Evolutionary conservation across 2,888 invertebrate genomes (phyloP).

Genomic region (Stegana nigrithorax): DNA sequence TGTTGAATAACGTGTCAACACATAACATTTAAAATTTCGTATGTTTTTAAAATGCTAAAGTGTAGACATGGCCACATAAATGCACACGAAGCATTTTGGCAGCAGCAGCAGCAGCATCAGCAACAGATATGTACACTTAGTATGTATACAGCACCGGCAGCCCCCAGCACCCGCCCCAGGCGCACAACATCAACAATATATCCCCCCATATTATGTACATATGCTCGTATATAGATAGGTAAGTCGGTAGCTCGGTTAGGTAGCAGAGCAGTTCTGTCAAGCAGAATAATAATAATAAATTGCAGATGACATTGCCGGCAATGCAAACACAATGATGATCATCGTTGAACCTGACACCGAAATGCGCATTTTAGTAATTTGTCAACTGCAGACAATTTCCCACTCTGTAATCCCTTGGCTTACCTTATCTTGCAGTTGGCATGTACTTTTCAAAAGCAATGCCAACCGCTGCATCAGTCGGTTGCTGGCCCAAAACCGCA

Average conservation of each 20-base stretch:
- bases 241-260: too few species aligned
- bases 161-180: background rate
- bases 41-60: too few species aligned
- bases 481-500: too few species aligned
- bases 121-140: background rate
- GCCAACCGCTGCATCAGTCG: too few species aligned
- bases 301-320: background rate
- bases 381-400: conserved; percentile 28
- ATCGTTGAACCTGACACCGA: conserved; percentile 9
- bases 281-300: background rate
- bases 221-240: too few species aligned
- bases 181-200: too few species aligned
- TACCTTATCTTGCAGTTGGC: too few species aligned
- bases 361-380: conserved; percentile 33
- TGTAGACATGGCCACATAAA: background rate
- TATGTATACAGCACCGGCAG: background rate
- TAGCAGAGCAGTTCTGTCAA: background rate
- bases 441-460: too few species aligned
- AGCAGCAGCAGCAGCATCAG: background rate
- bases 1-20: too few species aligned
- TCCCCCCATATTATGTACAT: too few species aligned
- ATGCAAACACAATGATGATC: background rate
- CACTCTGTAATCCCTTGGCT: background rate
- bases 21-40: too few species aligned
- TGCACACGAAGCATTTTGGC: background rate